Conservation (phyloP, 2,888 invertebrate species). For the Eledone cirrhosa region DNA sequence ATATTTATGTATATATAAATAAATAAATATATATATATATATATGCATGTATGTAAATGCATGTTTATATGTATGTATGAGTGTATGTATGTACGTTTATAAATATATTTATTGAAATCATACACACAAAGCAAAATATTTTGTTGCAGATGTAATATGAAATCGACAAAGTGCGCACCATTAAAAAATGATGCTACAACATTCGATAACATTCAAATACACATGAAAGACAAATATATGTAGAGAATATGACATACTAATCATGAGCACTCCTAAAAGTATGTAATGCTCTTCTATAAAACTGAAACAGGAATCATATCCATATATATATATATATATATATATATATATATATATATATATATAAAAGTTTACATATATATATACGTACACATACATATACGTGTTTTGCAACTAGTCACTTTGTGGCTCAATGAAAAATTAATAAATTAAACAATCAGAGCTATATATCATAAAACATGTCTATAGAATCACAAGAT, state of each 20-base stretch:
- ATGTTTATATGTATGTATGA: background rate
- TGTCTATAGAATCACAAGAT: too few species aligned
- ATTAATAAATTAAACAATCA: too few species aligned
- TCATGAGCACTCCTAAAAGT: background rate
- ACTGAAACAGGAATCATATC: background rate
- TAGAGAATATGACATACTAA: too few species aligned
- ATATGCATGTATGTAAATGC: background rate
- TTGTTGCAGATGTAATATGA: background rate
- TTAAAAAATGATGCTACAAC: too few species aligned
- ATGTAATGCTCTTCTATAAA: background rate
- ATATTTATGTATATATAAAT: too few species aligned
- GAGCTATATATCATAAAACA: too few species aligned
- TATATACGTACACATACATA: background rate
- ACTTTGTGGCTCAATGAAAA: too few species aligned
- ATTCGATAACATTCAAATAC: too few species aligned
- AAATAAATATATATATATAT: too few species aligned
- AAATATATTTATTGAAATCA: background rate
- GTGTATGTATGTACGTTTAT: background rate
- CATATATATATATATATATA: background rate
- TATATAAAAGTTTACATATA: background rate
- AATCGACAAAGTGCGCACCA: too few species aligned
- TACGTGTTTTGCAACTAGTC: background rate
- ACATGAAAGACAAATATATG: too few species aligned
- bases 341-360: constrained; percentile 3
- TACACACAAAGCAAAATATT: background rate